phyloP scores from a whole-genome alignment of 1,140 invertebrate genomes.

The Drosophila ironensis region DNA sequence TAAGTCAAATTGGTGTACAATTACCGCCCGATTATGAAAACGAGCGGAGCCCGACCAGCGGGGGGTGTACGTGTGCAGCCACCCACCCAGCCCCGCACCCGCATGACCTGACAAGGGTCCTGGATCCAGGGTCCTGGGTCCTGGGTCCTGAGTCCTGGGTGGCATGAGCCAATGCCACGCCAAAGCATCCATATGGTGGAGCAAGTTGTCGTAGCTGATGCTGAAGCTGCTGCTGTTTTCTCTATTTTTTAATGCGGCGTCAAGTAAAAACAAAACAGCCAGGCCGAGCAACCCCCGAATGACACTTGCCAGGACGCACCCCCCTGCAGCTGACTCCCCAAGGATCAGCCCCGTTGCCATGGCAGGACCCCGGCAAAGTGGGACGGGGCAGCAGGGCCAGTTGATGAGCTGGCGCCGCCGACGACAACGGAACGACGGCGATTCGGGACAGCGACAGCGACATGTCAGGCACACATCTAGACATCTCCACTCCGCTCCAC shows the following conservation, averaged over 20 bases:
- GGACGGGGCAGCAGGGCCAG: slow-evolving; percentile 17
- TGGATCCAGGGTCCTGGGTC: slow-evolving; percentile 5
- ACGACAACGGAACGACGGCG: slow-evolving; percentile 42
- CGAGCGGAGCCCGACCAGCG: slow-evolving; percentile 51
- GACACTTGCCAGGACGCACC: slow-evolving; percentile 42
- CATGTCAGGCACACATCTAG: slow-evolving; percentile 65
- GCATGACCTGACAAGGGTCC: neutral
- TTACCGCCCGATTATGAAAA: slow-evolving; percentile 77
- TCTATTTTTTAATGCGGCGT: slow-evolving; percentile 72
- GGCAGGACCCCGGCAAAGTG: slow-evolving; percentile 11
- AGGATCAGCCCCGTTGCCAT: slow-evolving; percentile 67
- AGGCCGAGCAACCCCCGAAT: slow-evolving; percentile 51
- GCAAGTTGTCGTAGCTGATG: slow-evolving; percentile 26
- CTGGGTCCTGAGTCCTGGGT: slow-evolving; percentile 2
- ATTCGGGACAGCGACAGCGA: slow-evolving; percentile 38
- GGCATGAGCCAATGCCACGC: slow-evolving; percentile 16
- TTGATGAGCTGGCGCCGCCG: slow-evolving; percentile 71
- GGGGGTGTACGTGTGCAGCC: slow-evolving; percentile 33
- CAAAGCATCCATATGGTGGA: slow-evolving; percentile 68
- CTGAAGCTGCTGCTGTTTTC: slow-evolving; percentile 44
- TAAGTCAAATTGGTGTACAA: slow-evolving; percentile 82
- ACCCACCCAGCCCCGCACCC: neutral
- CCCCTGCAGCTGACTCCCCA: slow-evolving; percentile 46
- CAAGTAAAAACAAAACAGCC: slow-evolving; percentile 67
- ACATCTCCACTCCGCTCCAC: slow-evolving; percentile 3